Evolutionary conservation across 1,140 invertebrate species (phyloP), one percentile per base, ranked within the genome.

Genomic region (Dysdera silvatica): DNA sequence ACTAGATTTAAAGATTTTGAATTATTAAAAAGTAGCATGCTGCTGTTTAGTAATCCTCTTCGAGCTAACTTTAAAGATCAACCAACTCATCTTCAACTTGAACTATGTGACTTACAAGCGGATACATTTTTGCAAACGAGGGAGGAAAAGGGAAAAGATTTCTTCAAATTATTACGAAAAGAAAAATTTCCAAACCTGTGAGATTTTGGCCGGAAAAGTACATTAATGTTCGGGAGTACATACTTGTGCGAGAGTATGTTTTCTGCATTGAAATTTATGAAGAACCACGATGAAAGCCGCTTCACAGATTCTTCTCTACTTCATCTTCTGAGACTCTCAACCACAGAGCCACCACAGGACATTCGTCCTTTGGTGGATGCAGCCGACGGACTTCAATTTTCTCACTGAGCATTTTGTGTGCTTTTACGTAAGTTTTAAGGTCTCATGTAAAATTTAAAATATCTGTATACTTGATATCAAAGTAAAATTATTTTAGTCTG

Each of bases 311-410:
- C 26, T 54, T 57, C 47, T 57, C 31, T 56, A 24, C 23, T 47
- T 32, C 32, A 63, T 40, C 28, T 63, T 16, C 53, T 63, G 14
- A 37, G 40, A 56, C 16, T 55, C 18, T 16, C 23, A 23, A 32
- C 28, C 16, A 45, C 23, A 5, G 26, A 35, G 18, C 26, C 45
- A n/a, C 18, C 41, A 23, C 35, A 33, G 4, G 61, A 32, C 16
- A 55, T 63, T 7, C n/a, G n/a, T 2, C 16, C 28, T 48, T 35
- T 45, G 18, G 29, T 47, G n/a, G 10, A 8, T 6, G 31, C 6
- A 24, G 23, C 41, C 23, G 28, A 12, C 16, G 4, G 8, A 48
- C 20, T 20, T 49, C 7, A 57, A 57, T 18, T 37, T 20, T 47
- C 20, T 48, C 7, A 41, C 12, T 45, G 14, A 53, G n/a, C n/a